Conservation (phyloP, 30 jellyfish, hydroid and myxozoan species). For the Chrysaora quinquecirrha region DNA sequence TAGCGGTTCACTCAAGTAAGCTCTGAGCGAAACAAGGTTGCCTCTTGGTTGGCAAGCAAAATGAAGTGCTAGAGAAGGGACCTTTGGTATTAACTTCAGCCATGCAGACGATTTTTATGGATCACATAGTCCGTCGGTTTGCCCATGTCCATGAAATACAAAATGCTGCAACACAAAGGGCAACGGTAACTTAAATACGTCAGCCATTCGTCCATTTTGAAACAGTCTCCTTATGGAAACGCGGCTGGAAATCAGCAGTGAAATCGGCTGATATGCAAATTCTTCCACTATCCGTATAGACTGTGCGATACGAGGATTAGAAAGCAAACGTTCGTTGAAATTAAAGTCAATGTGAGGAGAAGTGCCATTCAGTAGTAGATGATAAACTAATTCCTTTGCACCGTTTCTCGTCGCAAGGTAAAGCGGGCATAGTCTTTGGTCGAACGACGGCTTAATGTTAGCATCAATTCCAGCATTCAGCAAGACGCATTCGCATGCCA, state of each 20-base stretch:
- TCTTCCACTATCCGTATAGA: constrained; percentile 53
- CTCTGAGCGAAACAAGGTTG: too few relatives aligned
- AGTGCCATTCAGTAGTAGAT: constrained; percentile 65
- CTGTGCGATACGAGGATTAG: constrained; percentile 56
- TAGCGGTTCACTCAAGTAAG: too few relatives aligned
- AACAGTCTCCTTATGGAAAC: constrained; percentile 65
- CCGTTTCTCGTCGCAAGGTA: constrained; percentile 89
- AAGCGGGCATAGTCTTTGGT: constrained; percentile 69
- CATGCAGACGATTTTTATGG: too few relatives aligned
- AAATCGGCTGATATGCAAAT: constrained; percentile 50
- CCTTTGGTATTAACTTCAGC: too few relatives aligned
- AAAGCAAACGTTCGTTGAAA: constrained; percentile 55
- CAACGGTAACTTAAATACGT: constrained; percentile 60
- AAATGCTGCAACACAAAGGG: constrained; percentile 66
- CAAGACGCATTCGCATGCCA: constrained; percentile 89
- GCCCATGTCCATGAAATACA: constrained; percentile 86
- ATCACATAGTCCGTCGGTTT: constrained; percentile 70
- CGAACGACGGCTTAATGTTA: constrained; percentile 49
- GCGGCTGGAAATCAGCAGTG: constrained; percentile 60
- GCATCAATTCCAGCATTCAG: constrained; percentile 82
- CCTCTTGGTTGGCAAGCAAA: too few relatives aligned
- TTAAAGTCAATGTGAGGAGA: constrained; percentile 39
- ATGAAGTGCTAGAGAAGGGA: too few relatives aligned
- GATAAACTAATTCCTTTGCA: constrained; percentile 74
- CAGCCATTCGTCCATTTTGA: constrained; percentile 27